Evolutionary conservation across 2,888 invertebrate genomes (phyloP).

Genomic region (Troides oblongomaculatus): DNA sequence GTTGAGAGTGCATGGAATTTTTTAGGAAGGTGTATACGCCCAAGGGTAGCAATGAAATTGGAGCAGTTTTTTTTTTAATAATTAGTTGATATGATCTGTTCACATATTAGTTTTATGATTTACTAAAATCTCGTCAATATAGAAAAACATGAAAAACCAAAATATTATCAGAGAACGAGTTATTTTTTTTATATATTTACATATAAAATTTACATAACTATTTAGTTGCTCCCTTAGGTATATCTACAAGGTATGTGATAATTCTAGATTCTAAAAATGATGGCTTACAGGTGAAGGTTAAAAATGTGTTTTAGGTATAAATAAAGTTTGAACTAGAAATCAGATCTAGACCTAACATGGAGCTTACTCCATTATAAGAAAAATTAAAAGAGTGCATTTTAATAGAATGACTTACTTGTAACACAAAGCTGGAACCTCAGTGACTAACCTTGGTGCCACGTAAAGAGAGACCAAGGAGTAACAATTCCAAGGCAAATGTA

Average conservation of each 20-base stretch:
- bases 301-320: conserved; percentile 3
- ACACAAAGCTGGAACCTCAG: no score
- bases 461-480: no score
- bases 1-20: no score
- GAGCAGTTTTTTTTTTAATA: neutral
- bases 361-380: neutral
- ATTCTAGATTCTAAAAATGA: conserved; percentile 38
- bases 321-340: conserved; percentile 2
- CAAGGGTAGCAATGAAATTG: neutral
- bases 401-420: no score
- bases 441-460: no score
- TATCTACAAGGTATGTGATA: conserved; percentile 61
- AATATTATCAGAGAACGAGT: conserved; percentile 24
- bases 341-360: neutral
- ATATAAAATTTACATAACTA: conserved; percentile 50
- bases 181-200: conserved; percentile 52
- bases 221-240: conserved; percentile 76
- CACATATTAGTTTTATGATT: neutral
- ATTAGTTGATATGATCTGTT: conserved; percentile 9
- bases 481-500: no score
- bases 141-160: conserved; percentile 27
- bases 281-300: conserved; percentile 6
- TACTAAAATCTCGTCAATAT: neutral
- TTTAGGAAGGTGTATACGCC: neutral
- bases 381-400: neutral